Evolutionary conservation across 2,888 invertebrate genomes (phyloP), one percentile per base, ranked within the genome.

Genomic region (Megalurothrips usitatus): DNA sequence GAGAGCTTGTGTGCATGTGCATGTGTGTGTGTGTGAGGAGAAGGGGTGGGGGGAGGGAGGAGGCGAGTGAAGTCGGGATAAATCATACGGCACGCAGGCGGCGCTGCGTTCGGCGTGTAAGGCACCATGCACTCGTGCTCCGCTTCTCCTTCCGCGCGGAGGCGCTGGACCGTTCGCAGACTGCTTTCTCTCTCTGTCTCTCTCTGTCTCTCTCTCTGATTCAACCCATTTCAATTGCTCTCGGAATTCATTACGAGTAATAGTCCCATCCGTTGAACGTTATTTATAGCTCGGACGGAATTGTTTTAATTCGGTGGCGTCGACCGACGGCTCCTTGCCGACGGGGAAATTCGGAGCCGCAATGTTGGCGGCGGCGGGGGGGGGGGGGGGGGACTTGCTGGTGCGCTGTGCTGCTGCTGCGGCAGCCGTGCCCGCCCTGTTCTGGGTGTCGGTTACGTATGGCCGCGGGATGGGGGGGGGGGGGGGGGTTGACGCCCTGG

Each of bases 201-300:
- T 58, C 11, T 58, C 17, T 17, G 14, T 58, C 17, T 58, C 17
- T 14, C 58, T 58, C 58, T 58, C 58, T n/a, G 58, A 58, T 58
- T 58, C 23, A 68, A 68, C 68, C 68, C 68, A 75, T 75, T 75
- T 75, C 68, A 75, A 75, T 75, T 75, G 58, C 58, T 17, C 58
- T 58, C 58, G 68, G 68, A 75, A 75, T 75, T 75, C 68, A 75
- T 75, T 75, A 75, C 68, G 68, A 75, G 68, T 75, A 75, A 75
- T 75, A 75, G 68, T 75, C 68, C 23, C 68, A 58, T 58, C 58
- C 58, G 58, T 26, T 26, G 23, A 26, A 19, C 58, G 68, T 75
- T 75, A 75, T 75, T 75, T 75, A 75, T 75, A 75, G 68, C 68
- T 26, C 68, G 34, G 34, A 43, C 34, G 34, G 34, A 43, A 43